Percentiles rank a stretch among this genome's conserved stretches.
Conservation (phyloP, 2,113 vertebrate genomes). For the Archocentrus centrarchus region DNA sequence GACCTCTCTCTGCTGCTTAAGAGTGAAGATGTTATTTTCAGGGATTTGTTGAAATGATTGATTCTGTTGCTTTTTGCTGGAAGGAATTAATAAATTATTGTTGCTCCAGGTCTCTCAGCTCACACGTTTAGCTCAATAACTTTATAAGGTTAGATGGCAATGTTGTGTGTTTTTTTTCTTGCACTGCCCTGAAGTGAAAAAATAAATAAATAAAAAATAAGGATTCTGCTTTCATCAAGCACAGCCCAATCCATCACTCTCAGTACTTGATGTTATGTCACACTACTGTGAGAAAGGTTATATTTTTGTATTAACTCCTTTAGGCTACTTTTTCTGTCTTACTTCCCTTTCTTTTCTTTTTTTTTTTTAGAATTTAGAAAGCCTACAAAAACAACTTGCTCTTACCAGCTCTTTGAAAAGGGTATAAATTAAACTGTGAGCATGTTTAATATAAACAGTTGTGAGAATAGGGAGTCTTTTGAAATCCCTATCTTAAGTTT, state of each 20-base stretch:
- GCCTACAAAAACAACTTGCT: background rate
- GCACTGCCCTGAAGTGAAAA: background rate
- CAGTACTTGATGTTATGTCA: background rate
- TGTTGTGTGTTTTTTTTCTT: background rate
- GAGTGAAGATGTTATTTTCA: background rate
- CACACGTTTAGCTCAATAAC: background rate
- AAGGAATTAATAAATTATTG: background rate
- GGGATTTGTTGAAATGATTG: background rate
- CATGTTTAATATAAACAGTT: background rate
- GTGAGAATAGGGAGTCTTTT: background rate
- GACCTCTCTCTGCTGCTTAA: no score
- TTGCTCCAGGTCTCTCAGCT: background rate
- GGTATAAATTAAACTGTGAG: background rate
- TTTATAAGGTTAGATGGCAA: background rate
- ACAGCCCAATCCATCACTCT: background rate
- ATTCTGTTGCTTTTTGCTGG: background rate
- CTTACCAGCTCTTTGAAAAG: background rate
- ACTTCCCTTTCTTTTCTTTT: background rate
- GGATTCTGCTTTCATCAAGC: background rate
- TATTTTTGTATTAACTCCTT: conserved; percentile 1
- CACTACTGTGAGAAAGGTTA: background rate
- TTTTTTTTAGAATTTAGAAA: background rate
- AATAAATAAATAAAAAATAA: background rate
- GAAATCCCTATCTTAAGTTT: background rate
- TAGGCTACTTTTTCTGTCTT: background rate